Evolutionary conservation across 2,888 invertebrate genomes (phyloP).

Genomic region (Eupithecia tripunctaria): DNA sequence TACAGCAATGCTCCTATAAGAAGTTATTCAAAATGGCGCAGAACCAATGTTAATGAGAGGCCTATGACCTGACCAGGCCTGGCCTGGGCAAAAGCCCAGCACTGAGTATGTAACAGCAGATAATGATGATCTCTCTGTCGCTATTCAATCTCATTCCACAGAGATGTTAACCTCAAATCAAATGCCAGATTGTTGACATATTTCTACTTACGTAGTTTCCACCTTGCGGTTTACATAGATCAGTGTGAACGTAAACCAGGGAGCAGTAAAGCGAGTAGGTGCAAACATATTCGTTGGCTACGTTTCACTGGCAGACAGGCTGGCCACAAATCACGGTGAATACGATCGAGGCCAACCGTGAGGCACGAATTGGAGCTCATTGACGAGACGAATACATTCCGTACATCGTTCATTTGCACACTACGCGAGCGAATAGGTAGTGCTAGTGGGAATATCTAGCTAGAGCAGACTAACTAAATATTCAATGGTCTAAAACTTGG

Average conservation of each 20-base stretch:
- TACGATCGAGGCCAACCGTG: neutral
- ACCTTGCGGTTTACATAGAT: constrained; percentile 1
- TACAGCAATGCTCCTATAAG: neutral
- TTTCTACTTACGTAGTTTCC: neutral
- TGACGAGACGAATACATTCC: neutral
- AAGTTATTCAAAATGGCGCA: no score
- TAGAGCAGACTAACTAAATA: no score
- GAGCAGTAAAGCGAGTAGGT: neutral
- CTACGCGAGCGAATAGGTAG: neutral
- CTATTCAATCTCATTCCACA: neutral
- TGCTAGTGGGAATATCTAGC: neutral
- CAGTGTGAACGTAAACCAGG: neutral
- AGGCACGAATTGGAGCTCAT: neutral
- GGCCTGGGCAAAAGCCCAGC: no score
- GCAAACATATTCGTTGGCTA: neutral
- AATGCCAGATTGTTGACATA: neutral
- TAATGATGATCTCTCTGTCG: neutral
- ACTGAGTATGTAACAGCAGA: neutral
- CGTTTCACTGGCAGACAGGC: neutral
- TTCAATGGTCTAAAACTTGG: neutral
- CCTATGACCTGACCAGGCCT: no score
- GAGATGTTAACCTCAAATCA: neutral
- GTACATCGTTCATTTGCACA: neutral
- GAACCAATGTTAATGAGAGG: no score
- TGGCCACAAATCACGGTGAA: constrained; percentile 1